A percentile compares a stretch with the other conserved stretches of the same genome.
Evolutionary conservation across 2,888 invertebrate species (phyloP).

Genomic region (Drosophila anomalata): DNA sequence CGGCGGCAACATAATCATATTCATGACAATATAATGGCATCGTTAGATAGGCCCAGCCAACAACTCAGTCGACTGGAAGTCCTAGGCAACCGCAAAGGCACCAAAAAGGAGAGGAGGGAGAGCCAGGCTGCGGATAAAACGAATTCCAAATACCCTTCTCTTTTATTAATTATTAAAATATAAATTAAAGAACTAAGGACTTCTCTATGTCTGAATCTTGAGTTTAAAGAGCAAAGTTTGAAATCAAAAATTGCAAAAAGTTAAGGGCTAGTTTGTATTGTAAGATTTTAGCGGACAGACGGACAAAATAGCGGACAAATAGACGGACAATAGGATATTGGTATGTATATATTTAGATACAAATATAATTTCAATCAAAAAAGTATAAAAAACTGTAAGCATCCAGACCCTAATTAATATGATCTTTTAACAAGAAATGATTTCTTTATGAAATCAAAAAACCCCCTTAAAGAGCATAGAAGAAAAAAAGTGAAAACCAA

Average conservation of each 20-base stretch:
- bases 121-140: background rate
- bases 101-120: background rate
- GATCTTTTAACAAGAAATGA: background rate
- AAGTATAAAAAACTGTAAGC: too few relatives aligned
- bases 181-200: too few relatives aligned
- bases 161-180: too few relatives aligned
- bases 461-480: background rate
- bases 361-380: too few relatives aligned
- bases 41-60: conserved; percentile 41
- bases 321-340: too few relatives aligned
- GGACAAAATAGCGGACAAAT: too few relatives aligned
- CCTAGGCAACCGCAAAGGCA: conserved; percentile 45
- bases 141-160: background rate
- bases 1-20: conserved; percentile 61
- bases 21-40: conserved; percentile 75
- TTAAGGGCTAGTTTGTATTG: too few relatives aligned
- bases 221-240: too few relatives aligned
- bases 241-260: too few relatives aligned
- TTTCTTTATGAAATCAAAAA: background rate
- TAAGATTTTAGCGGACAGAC: too few relatives aligned
- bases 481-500: background rate
- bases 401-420: background rate
- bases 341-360: too few relatives aligned
- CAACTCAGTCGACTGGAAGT: conserved; percentile 40
- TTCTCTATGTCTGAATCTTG: too few relatives aligned